Percentiles rank a stretch among this genome's conserved stretches.
These are phyloP conservation scores for Falco novaeseelandiae DNA, from an alignment of 2,797 vertebrate genomes.

Conservation along the genomic window DNA sequence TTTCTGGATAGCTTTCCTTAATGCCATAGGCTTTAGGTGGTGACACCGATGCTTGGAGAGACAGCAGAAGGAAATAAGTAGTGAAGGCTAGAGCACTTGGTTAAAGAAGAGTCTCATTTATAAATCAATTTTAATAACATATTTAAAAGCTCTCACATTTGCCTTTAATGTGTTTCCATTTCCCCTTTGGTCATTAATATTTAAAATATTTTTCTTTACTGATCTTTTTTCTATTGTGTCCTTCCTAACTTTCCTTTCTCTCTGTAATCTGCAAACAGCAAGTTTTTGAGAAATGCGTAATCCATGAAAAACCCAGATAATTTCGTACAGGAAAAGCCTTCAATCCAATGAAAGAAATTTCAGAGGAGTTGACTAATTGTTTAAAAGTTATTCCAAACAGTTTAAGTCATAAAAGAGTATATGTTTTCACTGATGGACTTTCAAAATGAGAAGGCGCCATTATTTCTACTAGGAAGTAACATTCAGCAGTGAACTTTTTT, in stretches of 20 bases:
- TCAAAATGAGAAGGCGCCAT: not conserved
- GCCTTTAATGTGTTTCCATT: constrained; percentile 71
- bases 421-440: not conserved
- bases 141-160: constrained; percentile 73
- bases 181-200: constrained; percentile 58
- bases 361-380: not conserved
- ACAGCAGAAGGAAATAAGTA: constrained; percentile 62
- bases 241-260: constrained; percentile 37
- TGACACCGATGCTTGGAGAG: constrained; percentile 49
- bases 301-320: constrained; percentile 38
- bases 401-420: not conserved
- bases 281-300: constrained; percentile 49
- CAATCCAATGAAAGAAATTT: constrained; percentile 20
- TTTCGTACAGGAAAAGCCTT: not conserved
- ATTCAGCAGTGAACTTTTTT: not conserved
- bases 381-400: not conserved
- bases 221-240: constrained; percentile 59
- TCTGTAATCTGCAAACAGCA: constrained; percentile 46
- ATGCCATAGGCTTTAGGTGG: not conserved
- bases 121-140: constrained; percentile 75
- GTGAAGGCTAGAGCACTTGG: constrained; percentile 60
- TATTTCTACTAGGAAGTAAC: not conserved
- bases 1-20: not conserved
- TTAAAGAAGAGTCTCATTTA: constrained; percentile 69
- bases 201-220: constrained; percentile 72